Base-by-base conservation (phyloP, 1,140 invertebrate species). In the Trichoplusia ni region DNA sequence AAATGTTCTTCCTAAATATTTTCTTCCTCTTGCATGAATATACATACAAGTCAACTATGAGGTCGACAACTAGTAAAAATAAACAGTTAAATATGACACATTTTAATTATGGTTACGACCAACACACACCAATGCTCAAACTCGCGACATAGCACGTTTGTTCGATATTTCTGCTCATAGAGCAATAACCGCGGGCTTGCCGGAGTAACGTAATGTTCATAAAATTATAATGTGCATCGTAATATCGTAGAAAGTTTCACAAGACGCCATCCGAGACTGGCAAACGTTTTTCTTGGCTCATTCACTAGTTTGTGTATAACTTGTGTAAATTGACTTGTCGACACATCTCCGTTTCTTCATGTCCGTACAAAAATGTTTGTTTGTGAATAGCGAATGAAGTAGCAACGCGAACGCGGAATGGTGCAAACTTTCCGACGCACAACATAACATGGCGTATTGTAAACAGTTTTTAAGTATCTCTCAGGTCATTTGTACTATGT, bases 281-380 rank as follows among this genome's bases (percentile, higher is more conserved):
- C 53, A 53, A 68, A 61, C 58, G 69, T 74, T 75, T 77, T 71
- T 77, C 69, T 75, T 75, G 65, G 62, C 67, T 40, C 27, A 68
- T 69, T 72, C 60, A 44, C 53, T 14, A 38, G 63, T 65, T 65
- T 65, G 42, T 33, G 47, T 47, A 54, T 61, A 62, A 35, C 4
- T 29, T 53, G 49, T 58, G 69, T 71, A 53, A 65, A 66, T 59
- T 68, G 44, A 31, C 54, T 65, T 33, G 60, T 64, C 62, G 46
- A 58, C 37, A 46, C 38, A 37, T 59, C 25, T 25, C 54, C 19
- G 33, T 44, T 37, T 63, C 47, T 54, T 63, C 53, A 56, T 42
- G 14, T 56, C 25, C 6, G 29, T 31, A 31, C 23, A 40, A 51
- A 51, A 51, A 38, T 40, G 44, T 59, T 44, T 59, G 40, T 27